Evolutionary conservation across 1,140 invertebrate species (phyloP).

Genomic region (Pogonus chalceus): DNA sequence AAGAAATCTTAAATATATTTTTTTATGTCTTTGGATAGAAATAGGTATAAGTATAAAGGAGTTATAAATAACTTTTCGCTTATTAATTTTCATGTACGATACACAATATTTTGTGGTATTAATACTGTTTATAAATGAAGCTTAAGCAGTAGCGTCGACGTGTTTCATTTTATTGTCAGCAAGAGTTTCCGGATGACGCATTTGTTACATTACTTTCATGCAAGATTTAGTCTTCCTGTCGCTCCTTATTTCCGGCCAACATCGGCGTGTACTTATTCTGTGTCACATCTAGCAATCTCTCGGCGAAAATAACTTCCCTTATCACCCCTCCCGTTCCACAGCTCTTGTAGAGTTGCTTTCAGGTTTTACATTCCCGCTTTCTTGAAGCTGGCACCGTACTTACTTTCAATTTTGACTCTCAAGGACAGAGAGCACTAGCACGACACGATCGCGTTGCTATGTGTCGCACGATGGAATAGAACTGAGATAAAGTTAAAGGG

Average conservation of each 20-base stretch:
- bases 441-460: too few species aligned
- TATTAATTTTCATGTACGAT: too few species aligned
- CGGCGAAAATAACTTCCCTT: background rate
- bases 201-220: slow-evolving; percentile 4
- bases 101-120: background rate
- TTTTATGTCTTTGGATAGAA: too few species aligned
- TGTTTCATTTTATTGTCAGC: slow-evolving; percentile 1
- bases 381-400: background rate
- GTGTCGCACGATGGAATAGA: too few species aligned
- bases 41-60: too few species aligned
- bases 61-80: too few species aligned
- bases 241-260: slow-evolving; percentile 2
- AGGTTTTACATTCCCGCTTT: background rate
- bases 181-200: background rate
- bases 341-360: too few species aligned
- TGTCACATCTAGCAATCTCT: slow-evolving; percentile 1
- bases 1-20: too few species aligned
- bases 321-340: too few species aligned
- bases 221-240: slow-evolving; percentile 4
- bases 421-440: too few species aligned
- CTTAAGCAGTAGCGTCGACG: background rate
- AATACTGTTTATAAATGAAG: background rate
- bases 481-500: background rate
- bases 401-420: background rate
- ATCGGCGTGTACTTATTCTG: slow-evolving; percentile 1